Evolutionary conservation across 2,113 vertebrate species (phyloP).

Genomic region (Oncorhynchus nerka): DNA sequence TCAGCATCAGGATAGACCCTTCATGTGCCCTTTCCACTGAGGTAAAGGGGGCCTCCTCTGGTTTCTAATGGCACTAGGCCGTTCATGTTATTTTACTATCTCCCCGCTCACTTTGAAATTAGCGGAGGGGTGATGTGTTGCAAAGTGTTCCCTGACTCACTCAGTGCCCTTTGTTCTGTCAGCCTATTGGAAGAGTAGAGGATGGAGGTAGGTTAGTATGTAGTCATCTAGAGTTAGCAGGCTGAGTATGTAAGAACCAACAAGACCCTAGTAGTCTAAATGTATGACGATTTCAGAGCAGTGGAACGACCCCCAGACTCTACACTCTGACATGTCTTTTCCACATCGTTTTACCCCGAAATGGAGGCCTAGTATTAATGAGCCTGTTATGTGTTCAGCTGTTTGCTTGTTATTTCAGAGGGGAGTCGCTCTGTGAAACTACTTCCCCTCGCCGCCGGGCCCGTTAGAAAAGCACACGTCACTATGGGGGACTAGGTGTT

Average conservation of each 20-base stretch:
- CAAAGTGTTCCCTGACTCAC: slow-evolving; percentile 9
- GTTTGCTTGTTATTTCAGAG: slow-evolving; percentile 60
- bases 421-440: slow-evolving; percentile 42
- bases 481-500: slow-evolving; percentile 49
- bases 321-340: slow-evolving; percentile 63
- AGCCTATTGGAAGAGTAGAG: slow-evolving; percentile 4
- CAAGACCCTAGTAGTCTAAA: neutral
- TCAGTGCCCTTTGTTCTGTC: slow-evolving; percentile 22
- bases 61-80: neutral
- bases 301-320: slow-evolving; percentile 42
- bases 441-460: slow-evolving; percentile 39
- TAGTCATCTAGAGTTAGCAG: slow-evolving; percentile 10
- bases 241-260: no score
- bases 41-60: slow-evolving; percentile 5
- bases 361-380: slow-evolving; percentile 46
- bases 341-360: slow-evolving; percentile 49
- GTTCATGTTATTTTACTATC: neutral
- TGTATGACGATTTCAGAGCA: slow-evolving; percentile 47
- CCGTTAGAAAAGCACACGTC: slow-evolving; percentile 60
- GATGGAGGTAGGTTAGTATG: slow-evolving; percentile 18
- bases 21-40: neutral
- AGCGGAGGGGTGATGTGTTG: slow-evolving; percentile 17
- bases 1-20: neutral
- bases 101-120: neutral
- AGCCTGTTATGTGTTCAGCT: slow-evolving; percentile 47